Evolutionary conservation across 2,797 vertebrate genomes (phyloP).

Genomic region (Decapterus maruadsi): DNA sequence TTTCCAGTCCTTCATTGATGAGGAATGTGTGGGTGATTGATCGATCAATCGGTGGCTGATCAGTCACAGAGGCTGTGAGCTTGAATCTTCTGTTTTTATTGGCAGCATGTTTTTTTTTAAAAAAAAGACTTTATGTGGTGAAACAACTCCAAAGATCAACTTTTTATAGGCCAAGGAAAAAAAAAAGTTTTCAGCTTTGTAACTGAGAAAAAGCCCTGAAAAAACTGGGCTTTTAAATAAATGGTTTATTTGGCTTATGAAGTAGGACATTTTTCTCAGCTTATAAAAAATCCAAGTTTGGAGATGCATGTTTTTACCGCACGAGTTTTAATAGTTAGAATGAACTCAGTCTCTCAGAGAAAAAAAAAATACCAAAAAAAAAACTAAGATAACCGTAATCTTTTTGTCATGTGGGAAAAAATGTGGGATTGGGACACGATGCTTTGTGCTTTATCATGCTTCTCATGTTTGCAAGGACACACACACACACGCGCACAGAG

Average conservation of each 20-base stretch:
- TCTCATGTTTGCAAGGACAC: neutral
- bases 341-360: neutral
- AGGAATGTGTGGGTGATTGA: slow-evolving; percentile 48
- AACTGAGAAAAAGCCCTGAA: neutral
- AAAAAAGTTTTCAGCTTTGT: neutral
- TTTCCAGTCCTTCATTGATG: slow-evolving; percentile 42
- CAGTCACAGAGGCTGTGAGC: neutral
- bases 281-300: neutral
- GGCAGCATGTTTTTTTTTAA: neutral
- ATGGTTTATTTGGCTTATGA: neutral
- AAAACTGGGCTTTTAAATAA: neutral
- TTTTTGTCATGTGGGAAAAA: neutral
- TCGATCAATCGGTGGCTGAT: slow-evolving; percentile 4
- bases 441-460: neutral
- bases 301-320: neutral
- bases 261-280: neutral
- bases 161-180: neutral
- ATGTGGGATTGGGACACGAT: neutral
- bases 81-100: neutral
- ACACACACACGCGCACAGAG: too few relatives aligned
- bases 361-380: neutral
- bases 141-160: neutral
- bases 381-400: neutral
- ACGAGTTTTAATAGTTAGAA: neutral
- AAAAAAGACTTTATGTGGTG: neutral